These are phyloP conservation scores for Tenthredo notha DNA, from an alignment of 2,888 invertebrate genomes.

Conservation along the genomic window DNA sequence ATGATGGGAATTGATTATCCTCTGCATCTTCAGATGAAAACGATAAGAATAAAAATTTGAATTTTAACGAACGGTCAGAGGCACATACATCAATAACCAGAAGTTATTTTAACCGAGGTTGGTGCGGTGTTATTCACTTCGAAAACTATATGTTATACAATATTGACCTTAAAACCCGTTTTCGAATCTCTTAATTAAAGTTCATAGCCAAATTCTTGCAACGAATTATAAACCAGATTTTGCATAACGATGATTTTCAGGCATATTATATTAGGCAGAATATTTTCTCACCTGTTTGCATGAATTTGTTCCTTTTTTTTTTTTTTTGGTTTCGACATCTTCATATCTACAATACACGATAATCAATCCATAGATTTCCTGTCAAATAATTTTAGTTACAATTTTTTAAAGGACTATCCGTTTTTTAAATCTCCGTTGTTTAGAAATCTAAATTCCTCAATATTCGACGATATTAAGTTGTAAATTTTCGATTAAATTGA, in stretches of 20 bases:
- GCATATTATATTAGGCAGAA: background rate
- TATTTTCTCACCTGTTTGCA: background rate
- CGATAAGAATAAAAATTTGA: constrained; percentile 39
- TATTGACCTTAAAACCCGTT: background rate
- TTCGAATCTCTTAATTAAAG: background rate
- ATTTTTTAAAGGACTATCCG: background rate
- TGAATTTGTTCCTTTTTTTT: background rate
- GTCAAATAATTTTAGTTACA: background rate
- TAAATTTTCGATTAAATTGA: background rate
- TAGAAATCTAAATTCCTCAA: background rate
- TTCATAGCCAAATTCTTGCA: background rate
- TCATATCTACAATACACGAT: background rate
- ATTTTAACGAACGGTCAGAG: constrained; percentile 37
- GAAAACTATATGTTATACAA: background rate
- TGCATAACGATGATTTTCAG: background rate
- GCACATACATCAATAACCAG: constrained; percentile 32
- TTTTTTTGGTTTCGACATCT: background rate
- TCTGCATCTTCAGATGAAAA: background rate
- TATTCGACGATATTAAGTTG: background rate
- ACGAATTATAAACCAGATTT: background rate
- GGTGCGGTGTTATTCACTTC: background rate
- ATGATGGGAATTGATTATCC: background rate
- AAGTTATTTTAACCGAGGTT: background rate
- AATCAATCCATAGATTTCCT: background rate
- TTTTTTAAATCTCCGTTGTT: background rate